Conservation (phyloP, 2,888 invertebrate species). For the Crepidodera aurea region DNA sequence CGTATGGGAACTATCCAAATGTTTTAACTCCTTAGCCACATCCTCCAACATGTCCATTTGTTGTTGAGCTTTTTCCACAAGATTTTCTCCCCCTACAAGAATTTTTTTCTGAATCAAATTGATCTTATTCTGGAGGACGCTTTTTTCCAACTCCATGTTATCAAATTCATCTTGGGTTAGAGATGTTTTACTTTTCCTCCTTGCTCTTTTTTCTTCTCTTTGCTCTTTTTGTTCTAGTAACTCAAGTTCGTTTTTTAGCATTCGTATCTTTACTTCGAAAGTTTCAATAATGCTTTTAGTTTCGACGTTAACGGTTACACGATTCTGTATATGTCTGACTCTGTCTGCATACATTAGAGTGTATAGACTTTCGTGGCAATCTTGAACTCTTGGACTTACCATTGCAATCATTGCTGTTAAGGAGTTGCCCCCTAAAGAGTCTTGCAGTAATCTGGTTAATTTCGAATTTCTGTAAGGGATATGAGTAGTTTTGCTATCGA, state of each 20-base stretch:
- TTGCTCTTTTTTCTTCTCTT: conserved; percentile 72
- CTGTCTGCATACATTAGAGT: conserved; percentile 94
- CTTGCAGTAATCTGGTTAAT: conserved; percentile 91
- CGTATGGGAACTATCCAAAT: conserved; percentile 77
- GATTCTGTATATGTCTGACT: conserved; percentile 94
- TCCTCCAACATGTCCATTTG: conserved; percentile 87
- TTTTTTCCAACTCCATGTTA: conserved; percentile 63
- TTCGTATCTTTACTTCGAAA: conserved; percentile 83
- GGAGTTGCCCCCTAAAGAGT: conserved; percentile 93
- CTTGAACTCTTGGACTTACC: conserved; percentile 88
- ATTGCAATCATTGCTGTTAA: conserved; percentile 95
- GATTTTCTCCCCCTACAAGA: conserved; percentile 94
- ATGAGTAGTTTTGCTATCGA: conserved; percentile 93
- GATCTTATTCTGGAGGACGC: conserved; percentile 66
- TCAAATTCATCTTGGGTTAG: conserved; percentile 59
- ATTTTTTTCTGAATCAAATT: conserved; percentile 86
- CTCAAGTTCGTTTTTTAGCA: conserved; percentile 72
- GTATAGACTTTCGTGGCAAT: conserved; percentile 94
- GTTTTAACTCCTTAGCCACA: conserved; percentile 79
- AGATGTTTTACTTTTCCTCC: conserved; percentile 43
- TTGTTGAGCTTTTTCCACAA: conserved; percentile 92
- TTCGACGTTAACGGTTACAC: conserved; percentile 92
- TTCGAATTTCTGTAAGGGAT: conserved; percentile 98
- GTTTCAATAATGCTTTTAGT: conserved; percentile 85
- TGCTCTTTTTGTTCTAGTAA: conserved; percentile 63